A percentile compares a stretch with the other conserved stretches of the same genome.
phyloP scores from a whole-genome alignment of 1,140 invertebrate genomes.

The Danaus plexippus region DNA sequence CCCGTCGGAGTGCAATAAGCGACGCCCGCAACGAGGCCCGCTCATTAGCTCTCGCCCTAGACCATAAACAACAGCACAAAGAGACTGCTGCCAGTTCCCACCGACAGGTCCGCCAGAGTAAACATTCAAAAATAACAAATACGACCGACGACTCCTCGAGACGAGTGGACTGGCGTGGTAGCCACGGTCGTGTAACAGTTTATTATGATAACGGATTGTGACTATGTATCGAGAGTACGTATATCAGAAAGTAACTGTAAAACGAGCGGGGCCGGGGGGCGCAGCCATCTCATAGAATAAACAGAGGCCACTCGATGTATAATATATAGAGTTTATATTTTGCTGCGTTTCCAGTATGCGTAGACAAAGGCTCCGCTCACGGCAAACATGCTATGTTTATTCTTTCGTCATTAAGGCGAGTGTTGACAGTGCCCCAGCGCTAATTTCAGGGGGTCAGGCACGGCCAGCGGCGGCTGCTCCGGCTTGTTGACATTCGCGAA shows the following conservation, averaged over 20 bases:
- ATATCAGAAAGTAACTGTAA: slow-evolving; percentile 43
- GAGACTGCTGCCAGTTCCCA: slow-evolving; percentile 32
- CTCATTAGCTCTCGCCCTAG: slow-evolving; percentile 58
- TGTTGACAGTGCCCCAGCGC: slow-evolving; percentile 47
- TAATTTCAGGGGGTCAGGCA: slow-evolving; percentile 53
- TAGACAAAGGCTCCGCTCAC: slow-evolving; percentile 54
- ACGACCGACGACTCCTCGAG: slow-evolving; percentile 23
- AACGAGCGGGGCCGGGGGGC: slow-evolving; percentile 32
- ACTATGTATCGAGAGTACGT: slow-evolving; percentile 30
- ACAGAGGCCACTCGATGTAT: slow-evolving; percentile 61
- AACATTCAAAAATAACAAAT: slow-evolving; percentile 43
- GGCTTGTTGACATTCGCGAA: slow-evolving; percentile 33
- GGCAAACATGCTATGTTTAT: slow-evolving; percentile 58
- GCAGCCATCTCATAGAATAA: slow-evolving; percentile 63
- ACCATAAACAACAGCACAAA: slow-evolving; percentile 43
- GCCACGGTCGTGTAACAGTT: slow-evolving; percentile 25
- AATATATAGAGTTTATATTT: slow-evolving; percentile 63
- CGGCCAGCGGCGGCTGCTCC: slow-evolving; percentile 19
- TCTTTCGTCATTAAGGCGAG: slow-evolving; percentile 62
- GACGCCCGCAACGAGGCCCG: slow-evolving; percentile 48
- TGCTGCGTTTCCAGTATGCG: slow-evolving; percentile 44
- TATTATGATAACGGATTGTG: slow-evolving; percentile 46
- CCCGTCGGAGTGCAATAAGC: slow-evolving; percentile 57
- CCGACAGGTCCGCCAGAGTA: slow-evolving; percentile 23
- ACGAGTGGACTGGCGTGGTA: slow-evolving; percentile 24